Evolutionary conservation across 2,888 invertebrate genomes (phyloP).

Genomic region (Nephrotoma flavescens): DNA sequence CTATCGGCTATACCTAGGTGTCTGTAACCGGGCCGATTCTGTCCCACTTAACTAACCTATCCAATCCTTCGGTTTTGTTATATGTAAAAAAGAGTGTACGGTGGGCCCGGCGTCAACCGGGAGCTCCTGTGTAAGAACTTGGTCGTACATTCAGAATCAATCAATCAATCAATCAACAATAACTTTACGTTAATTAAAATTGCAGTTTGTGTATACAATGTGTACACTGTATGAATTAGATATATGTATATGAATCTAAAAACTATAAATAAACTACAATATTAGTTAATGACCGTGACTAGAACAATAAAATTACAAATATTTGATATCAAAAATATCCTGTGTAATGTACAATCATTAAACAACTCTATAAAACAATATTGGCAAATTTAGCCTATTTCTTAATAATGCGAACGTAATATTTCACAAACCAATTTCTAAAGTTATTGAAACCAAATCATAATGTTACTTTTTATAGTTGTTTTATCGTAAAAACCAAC

Average conservation of each 20-base stretch:
- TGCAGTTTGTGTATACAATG: not conserved
- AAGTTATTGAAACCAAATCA: not conserved
- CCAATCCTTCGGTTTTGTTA: too few species aligned
- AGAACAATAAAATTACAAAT: not conserved
- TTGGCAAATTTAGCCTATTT: not conserved
- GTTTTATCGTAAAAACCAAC: not conserved
- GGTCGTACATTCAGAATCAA: too few species aligned
- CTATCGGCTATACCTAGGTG: too few species aligned
- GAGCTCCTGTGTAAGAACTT: too few species aligned
- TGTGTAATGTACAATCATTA: not conserved
- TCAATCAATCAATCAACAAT: too few species aligned
- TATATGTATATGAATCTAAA: not conserved
- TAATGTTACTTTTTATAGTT: not conserved
- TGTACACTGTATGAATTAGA: not conserved
- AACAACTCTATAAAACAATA: not conserved
- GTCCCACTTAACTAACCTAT: too few species aligned
- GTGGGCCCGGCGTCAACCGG: too few species aligned
- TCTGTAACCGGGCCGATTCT: too few species aligned
- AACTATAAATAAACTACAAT: not conserved
- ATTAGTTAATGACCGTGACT: not conserved
- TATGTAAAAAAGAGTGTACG: too few species aligned
- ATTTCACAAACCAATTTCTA: not conserved
- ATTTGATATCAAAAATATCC: not conserved
- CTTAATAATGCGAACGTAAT: not conserved
- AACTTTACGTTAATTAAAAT: slow-evolving; percentile 6